phyloP scores from a whole-genome alignment of 2,797 vertebrate genomes.

The Hypotaenidia philippensis region DNA sequence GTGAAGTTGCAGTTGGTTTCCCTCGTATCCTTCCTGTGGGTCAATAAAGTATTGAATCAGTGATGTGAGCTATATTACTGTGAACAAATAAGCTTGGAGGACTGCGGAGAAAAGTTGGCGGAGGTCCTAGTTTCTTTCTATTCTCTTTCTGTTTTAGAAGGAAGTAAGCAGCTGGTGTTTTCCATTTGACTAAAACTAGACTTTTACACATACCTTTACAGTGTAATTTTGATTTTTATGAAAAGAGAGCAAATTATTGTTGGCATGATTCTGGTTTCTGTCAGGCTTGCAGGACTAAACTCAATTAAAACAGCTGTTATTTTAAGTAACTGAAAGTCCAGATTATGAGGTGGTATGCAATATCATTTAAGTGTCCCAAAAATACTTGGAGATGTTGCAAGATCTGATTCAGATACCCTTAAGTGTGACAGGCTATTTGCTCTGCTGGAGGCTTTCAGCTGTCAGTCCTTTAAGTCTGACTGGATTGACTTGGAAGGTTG shows the following conservation, averaged over 20 bases:
- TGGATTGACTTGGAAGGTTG: background rate
- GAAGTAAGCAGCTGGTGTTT: background rate
- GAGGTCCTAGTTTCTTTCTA: background rate
- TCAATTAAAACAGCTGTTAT: background rate
- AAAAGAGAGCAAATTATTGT: background rate
- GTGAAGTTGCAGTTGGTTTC: background rate
- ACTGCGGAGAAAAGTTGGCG: background rate
- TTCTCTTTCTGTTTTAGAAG: background rate
- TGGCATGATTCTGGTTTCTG: background rate
- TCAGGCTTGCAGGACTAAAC: background rate
- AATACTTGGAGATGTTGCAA: background rate
- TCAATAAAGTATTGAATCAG: fast-evolving
- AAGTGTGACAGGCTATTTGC: background rate
- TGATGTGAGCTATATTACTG: background rate
- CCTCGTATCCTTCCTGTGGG: background rate
- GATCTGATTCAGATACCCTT: background rate
- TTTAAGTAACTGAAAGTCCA: background rate
- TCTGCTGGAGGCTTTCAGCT: background rate
- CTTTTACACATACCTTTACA: background rate
- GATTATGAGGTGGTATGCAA: background rate
- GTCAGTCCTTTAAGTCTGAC: background rate
- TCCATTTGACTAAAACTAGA: background rate
- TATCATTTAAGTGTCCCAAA: background rate
- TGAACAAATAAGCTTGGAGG: background rate
- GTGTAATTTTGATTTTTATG: background rate